phyloP scores from a whole-genome alignment of 2,888 invertebrate species.

The Tachina grossa region DNA sequence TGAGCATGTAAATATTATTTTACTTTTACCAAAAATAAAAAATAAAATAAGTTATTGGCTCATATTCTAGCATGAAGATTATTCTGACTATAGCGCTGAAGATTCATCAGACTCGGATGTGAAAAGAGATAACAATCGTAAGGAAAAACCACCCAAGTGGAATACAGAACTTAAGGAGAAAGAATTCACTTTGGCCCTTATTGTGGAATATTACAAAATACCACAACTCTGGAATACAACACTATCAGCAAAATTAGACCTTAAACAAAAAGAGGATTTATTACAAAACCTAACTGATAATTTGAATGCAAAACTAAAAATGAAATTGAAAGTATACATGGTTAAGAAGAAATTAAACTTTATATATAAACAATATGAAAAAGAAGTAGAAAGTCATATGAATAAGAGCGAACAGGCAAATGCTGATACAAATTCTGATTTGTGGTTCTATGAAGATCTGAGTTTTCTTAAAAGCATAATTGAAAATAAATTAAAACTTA shows the following conservation, averaged over 20 bases:
- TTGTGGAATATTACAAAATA: slow-evolving; percentile 53
- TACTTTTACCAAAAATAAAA: background rate
- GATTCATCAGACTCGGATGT: slow-evolving; percentile 42
- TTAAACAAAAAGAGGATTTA: slow-evolving; percentile 58
- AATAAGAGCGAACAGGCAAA: background rate
- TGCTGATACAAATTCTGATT: slow-evolving; percentile 3
- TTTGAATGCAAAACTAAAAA: slow-evolving; percentile 50
- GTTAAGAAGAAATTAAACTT: slow-evolving; percentile 61
- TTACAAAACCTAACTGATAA: slow-evolving; percentile 53
- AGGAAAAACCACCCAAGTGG: slow-evolving; percentile 32
- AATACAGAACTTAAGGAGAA: slow-evolving; percentile 48
- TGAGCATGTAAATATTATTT: slow-evolving; percentile 33
- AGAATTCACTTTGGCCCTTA: slow-evolving; percentile 50
- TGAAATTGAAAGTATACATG: slow-evolving; percentile 52
- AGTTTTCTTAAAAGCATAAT: slow-evolving; percentile 59
- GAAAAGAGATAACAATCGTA: slow-evolving; percentile 15
- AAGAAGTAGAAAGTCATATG: slow-evolving; percentile 55
- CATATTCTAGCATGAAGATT: slow-evolving; percentile 35
- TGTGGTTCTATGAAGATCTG: slow-evolving; percentile 69
- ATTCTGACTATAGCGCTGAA: slow-evolving; percentile 49
- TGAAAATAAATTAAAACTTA: slow-evolving; percentile 64
- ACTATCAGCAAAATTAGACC: slow-evolving; percentile 34
- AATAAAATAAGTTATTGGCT: background rate
- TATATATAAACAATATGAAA: slow-evolving; percentile 65
- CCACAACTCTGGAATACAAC: slow-evolving; percentile 66